Evolutionary conservation across 2,113 vertebrate species (phyloP).

Genomic region (Thalassoma bifasciatum): DNA sequence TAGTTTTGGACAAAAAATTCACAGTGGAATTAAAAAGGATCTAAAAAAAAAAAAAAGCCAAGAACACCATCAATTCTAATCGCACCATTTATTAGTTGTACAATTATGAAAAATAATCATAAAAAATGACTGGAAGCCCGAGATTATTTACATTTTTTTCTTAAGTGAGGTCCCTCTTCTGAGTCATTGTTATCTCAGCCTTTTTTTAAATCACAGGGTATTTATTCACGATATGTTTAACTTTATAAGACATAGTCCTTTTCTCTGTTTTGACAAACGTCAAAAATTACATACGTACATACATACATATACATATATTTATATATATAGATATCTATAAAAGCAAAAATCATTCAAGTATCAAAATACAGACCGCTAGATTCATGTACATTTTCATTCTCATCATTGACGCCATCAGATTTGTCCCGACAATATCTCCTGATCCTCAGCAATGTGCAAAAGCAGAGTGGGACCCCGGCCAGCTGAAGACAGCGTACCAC

Average conservation of each 20-base stretch:
- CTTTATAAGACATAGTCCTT: conserved; percentile 82
- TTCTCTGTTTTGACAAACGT: conserved; percentile 78
- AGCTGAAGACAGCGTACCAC: conserved; percentile 64
- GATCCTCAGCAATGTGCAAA: conserved; percentile 86
- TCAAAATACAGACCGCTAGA: conserved; percentile 95
- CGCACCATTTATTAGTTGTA: conserved; percentile 93
- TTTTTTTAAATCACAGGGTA: conserved; percentile 83
- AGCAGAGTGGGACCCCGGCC: conserved; percentile 79
- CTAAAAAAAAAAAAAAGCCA: conserved; percentile 33
- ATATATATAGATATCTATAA: conserved; percentile 90
- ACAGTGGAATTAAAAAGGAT: not conserved
- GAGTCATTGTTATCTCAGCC: conserved; percentile 71
- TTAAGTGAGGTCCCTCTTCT: conserved; percentile 89
- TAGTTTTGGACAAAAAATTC: not conserved
- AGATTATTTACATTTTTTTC: conserved; percentile 89
- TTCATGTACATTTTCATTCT: conserved; percentile 87
- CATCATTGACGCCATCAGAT: conserved; percentile 82
- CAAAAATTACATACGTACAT: conserved; percentile 83
- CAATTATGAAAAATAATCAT: conserved; percentile 93
- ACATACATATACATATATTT: conserved; percentile 83
- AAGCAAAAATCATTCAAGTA: conserved; percentile 96
- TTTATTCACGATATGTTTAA: conserved; percentile 88
- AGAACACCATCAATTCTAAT: conserved; percentile 38
- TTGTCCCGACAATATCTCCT: conserved; percentile 83
- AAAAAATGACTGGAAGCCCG: conserved; percentile 95